Conservation (phyloP, 1,140 invertebrate species). For the Andrena cerasifolii region DNA sequence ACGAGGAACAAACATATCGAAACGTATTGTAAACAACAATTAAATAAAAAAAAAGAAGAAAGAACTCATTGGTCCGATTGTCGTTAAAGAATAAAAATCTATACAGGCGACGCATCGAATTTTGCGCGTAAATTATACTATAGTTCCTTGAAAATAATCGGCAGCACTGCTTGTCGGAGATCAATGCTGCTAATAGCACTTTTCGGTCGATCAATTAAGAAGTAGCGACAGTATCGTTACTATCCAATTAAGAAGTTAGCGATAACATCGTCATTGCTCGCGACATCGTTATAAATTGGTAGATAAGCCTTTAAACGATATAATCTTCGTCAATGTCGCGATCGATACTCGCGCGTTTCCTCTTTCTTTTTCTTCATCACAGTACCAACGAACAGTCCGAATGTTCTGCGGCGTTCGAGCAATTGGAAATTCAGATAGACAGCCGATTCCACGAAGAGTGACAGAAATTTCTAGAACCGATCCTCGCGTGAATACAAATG, state of each 20-base stretch:
- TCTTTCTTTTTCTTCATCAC: constrained; percentile 36
- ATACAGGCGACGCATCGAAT: not conserved
- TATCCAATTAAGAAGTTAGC: not conserved
- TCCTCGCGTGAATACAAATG: too few relatives aligned
- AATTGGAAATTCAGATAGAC: not conserved
- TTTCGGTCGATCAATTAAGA: constrained; percentile 53
- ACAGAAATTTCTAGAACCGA: too few relatives aligned
- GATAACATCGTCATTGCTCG: too few relatives aligned
- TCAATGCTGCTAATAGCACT: constrained; percentile 67
- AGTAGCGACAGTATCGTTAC: not conserved
- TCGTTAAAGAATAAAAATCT: constrained; percentile 52
- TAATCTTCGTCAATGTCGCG: constrained; percentile 10
- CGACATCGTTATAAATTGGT: constrained; percentile 24
- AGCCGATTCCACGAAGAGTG: too few relatives aligned
- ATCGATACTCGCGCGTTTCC: not conserved
- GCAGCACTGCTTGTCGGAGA: constrained; percentile 50
- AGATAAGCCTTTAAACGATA: constrained; percentile 21
- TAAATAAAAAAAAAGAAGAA: constrained; percentile 32
- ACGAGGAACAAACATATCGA: constrained; percentile 58
- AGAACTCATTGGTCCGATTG: constrained; percentile 61
- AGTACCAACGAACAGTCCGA: constrained; percentile 11
- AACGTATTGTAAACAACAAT: constrained; percentile 18
- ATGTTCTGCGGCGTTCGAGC: not conserved
- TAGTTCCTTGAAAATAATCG: constrained; percentile 38
- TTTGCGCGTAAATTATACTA: constrained; percentile 30